Percentiles rank a stretch among this genome's conserved stretches.
Evolutionary conservation across 2,888 invertebrate species (phyloP).

Genomic region (Athalia circularis): DNA sequence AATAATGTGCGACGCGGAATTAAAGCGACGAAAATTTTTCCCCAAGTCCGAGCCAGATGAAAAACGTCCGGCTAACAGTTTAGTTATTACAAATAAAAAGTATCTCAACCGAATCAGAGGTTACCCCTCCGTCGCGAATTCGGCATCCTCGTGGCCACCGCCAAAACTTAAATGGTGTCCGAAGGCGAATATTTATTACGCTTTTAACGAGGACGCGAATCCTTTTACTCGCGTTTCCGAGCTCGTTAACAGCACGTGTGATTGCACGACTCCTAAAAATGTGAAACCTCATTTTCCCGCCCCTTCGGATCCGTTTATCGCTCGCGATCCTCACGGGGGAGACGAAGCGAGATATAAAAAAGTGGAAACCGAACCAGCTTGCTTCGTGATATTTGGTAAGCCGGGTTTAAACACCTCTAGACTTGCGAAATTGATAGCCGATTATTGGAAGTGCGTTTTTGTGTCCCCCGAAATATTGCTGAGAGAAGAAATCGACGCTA

Average conservation of each 20-base stretch:
- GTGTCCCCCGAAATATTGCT: slow-evolving; percentile 78
- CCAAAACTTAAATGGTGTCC: slow-evolving; percentile 65
- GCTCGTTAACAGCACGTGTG: slow-evolving; percentile 46
- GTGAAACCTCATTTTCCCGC: slow-evolving; percentile 52
- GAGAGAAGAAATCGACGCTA: slow-evolving; percentile 77
- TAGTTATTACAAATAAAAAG: slow-evolving; percentile 63
- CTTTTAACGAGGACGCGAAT: slow-evolving; percentile 73
- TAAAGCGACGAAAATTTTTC: neutral
- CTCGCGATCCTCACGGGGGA: slow-evolving; percentile 75
- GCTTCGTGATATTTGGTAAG: slow-evolving; percentile 79
- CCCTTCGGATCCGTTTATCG: slow-evolving; percentile 54
- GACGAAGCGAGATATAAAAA: slow-evolving; percentile 76
- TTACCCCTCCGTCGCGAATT: slow-evolving; percentile 45
- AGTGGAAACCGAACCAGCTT: slow-evolving; percentile 76
- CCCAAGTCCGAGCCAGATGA: slow-evolving; percentile 7
- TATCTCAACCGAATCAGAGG: slow-evolving; percentile 61
- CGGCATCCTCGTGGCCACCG: slow-evolving; percentile 47
- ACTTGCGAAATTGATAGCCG: slow-evolving; percentile 77
- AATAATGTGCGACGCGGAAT: slow-evolving; percentile 30
- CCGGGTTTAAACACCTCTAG: slow-evolving; percentile 76
- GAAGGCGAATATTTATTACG: slow-evolving; percentile 72
- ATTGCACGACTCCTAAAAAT: slow-evolving; percentile 14
- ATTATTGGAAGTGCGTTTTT: slow-evolving; percentile 78
- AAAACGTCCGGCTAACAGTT: slow-evolving; percentile 47
- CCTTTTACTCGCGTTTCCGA: slow-evolving; percentile 68